Evolutionary conservation across 2,113 vertebrate genomes (phyloP).

Genomic region (Picathartes gymnocephalus): DNA sequence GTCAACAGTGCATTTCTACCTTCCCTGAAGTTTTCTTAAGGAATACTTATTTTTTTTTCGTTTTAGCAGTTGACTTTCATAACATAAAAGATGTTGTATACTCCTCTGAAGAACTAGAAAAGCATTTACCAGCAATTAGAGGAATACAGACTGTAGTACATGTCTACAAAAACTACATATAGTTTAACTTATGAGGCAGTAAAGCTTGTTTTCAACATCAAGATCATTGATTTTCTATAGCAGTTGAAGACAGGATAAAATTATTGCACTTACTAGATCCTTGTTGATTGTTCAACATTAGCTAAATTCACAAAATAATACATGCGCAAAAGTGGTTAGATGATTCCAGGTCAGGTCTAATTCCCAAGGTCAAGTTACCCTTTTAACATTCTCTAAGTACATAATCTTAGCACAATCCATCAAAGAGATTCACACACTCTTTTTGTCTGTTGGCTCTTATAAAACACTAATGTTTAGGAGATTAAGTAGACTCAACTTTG

Average conservation of each 20-base stretch:
- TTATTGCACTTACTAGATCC: conserved; percentile 35
- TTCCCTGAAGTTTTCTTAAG: conserved; percentile 20
- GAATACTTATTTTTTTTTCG: not conserved
- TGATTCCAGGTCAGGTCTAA: conserved; percentile 65
- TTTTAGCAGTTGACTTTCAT: not conserved
- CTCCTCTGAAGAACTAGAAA: conserved; percentile 34
- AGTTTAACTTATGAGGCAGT: conserved; percentile 11
- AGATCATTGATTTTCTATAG: conserved; percentile 22
- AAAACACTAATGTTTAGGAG: conserved; percentile 64
- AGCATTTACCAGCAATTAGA: conserved; percentile 37
- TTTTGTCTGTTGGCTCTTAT: conserved; percentile 49
- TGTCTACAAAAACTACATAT: not conserved
- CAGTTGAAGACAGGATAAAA: conserved; percentile 22
- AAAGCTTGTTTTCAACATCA: conserved; percentile 37
- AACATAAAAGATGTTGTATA: not conserved
- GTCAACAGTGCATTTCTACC: conserved; percentile 10
- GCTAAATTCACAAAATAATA: conserved; percentile 63
- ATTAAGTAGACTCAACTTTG: conserved; percentile 60
- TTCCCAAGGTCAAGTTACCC: conserved; percentile 69
- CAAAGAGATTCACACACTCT: conserved; percentile 49
- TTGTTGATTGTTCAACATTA: conserved; percentile 23
- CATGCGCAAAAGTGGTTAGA: conserved; percentile 55
- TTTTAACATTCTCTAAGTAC: conserved; percentile 68
- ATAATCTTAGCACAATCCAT: conserved; percentile 61
- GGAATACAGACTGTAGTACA: conserved; percentile 1